Conservation (phyloP, 2,888 invertebrate species). For the Protula sp. region DNA sequence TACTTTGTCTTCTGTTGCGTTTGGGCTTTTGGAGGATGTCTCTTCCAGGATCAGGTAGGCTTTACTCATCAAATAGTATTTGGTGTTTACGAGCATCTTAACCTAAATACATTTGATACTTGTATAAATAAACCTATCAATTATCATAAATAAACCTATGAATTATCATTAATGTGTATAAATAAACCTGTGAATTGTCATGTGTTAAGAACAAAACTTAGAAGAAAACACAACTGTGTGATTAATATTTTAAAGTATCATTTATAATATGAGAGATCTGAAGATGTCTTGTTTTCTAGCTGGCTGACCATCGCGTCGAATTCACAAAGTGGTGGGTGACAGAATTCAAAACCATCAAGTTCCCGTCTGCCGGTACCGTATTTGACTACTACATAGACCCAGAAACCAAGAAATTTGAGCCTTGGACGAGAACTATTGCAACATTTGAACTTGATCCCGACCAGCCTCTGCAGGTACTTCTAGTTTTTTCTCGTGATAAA, state of each 20-base stretch:
- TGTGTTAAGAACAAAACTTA: too few relatives aligned
- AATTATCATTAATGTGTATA: too few relatives aligned
- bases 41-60: constrained; percentile 79
- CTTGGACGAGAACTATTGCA: constrained; percentile 83
- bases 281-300: constrained; percentile 56
- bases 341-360: constrained; percentile 90
- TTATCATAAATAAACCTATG: too few relatives aligned
- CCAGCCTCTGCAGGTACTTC: constrained; percentile 76
- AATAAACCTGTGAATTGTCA: not conserved
- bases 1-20: constrained; percentile 93
- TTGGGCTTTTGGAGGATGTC: constrained; percentile 94
- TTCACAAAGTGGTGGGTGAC: constrained; percentile 97
- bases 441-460: constrained; percentile 89
- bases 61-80: constrained; percentile 6
- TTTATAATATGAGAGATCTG: too few relatives aligned
- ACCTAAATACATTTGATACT: too few relatives aligned
- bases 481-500: too few relatives aligned
- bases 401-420: constrained; percentile 81
- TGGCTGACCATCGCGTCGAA: constrained; percentile 85
- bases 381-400: constrained; percentile 90
- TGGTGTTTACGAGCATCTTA: too few relatives aligned
- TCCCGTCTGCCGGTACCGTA: constrained; percentile 83
- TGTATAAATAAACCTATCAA: too few relatives aligned
- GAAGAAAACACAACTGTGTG: too few relatives aligned
- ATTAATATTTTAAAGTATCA: too few relatives aligned